phyloP scores from a whole-genome alignment of 2,888 invertebrate species.

The Anarsia innoxiella region DNA sequence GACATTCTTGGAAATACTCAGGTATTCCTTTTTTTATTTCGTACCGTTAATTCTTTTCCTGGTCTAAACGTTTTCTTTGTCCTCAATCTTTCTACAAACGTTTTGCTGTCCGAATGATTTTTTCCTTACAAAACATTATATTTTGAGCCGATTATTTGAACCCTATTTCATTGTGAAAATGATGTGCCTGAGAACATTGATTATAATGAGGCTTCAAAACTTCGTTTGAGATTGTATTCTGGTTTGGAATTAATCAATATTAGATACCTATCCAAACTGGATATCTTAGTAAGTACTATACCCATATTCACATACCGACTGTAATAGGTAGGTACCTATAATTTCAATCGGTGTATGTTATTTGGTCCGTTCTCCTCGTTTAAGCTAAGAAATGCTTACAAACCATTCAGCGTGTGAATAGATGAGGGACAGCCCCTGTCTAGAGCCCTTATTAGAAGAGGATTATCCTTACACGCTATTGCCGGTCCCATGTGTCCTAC shows the following conservation, averaged over 20 bases:
- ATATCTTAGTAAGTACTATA: no score
- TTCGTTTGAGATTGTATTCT: neutral
- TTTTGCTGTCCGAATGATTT: neutral
- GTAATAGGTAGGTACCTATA: neutral
- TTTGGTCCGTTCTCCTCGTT: neutral
- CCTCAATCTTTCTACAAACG: slow-evolving; percentile 12
- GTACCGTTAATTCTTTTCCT: slow-evolving; percentile 42
- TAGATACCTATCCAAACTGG: no score
- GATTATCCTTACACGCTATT: slow-evolving; percentile 18
- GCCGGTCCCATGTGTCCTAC: neutral
- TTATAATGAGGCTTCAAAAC: neutral
- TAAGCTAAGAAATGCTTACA: slow-evolving; percentile 8
- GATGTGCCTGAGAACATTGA: neutral
- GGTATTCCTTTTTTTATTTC: slow-evolving; percentile 46
- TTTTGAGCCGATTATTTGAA: neutral
- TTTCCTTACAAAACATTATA: neutral
- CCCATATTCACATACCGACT: no score
- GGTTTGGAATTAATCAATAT: neutral
- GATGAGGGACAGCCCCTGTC: slow-evolving; percentile 3
- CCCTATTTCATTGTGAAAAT: no score
- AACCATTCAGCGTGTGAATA: slow-evolving; percentile 10
- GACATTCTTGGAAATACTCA: slow-evolving; percentile 54
- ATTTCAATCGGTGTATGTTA: neutral
- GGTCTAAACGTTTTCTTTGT: slow-evolving; percentile 22
- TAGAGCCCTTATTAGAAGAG: slow-evolving; percentile 16